Conservation (phyloP, 2,888 invertebrate genomes). For the Cremastinae sp. region DNA sequence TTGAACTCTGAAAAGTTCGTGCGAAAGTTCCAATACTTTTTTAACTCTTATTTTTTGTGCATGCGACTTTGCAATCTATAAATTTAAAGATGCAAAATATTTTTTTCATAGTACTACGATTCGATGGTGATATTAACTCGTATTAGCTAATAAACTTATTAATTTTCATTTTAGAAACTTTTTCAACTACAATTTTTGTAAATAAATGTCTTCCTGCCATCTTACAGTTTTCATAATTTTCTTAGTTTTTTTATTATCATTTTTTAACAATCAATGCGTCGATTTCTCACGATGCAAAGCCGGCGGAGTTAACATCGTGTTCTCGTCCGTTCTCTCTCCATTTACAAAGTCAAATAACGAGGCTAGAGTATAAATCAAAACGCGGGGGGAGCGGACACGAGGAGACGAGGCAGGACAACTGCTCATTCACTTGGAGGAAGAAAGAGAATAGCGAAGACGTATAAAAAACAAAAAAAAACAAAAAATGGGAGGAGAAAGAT, state of each 20-base stretch:
- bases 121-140: too few relatives aligned
- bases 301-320: neutral
- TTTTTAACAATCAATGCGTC: too few relatives aligned
- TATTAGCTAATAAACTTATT: too few relatives aligned
- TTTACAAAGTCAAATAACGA: slow-evolving; percentile 37
- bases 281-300: slow-evolving; percentile 14
- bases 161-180: too few relatives aligned
- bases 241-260: too few relatives aligned
- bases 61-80: too few relatives aligned
- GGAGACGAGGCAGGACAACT: slow-evolving; percentile 31
- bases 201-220: too few relatives aligned
- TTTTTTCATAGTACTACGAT: too few relatives aligned
- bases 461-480: slow-evolving; percentile 46
- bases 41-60: too few relatives aligned
- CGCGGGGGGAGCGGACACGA: slow-evolving; percentile 32
- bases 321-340: neutral
- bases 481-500: slow-evolving; percentile 52
- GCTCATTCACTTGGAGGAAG: slow-evolving; percentile 31
- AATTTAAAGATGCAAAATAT: too few relatives aligned
- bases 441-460: neutral
- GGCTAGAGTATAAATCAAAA: slow-evolving; percentile 55
- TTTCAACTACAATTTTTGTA: too few relatives aligned
- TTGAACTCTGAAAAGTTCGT: neutral
- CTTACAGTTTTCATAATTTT: too few relatives aligned
- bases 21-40: neutral